Percentiles rank a stretch among this genome's conserved stretches.
These are phyloP conservation scores for Vanessa tameamea DNA, from an alignment of 1,140 invertebrate species.

Conservation along the genomic window DNA sequence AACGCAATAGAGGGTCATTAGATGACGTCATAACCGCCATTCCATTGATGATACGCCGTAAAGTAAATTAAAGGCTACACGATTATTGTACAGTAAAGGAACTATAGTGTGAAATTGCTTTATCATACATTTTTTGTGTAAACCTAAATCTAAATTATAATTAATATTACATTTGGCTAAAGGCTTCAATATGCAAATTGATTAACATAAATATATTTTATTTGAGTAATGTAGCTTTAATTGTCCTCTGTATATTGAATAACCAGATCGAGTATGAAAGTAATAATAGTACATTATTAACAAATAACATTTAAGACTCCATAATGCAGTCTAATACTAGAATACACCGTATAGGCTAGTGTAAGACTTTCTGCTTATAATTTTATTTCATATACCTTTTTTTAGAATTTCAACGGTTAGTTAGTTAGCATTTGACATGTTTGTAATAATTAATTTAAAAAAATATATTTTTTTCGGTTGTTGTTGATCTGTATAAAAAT, in stretches of 20 bases:
- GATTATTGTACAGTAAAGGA: slow-evolving; percentile 10
- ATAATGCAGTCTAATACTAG: background rate
- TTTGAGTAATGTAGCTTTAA: background rate
- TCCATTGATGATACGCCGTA: slow-evolving; percentile 44
- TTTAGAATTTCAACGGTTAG: no score
- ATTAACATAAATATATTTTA: background rate
- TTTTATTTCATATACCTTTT: no score
- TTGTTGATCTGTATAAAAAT: no score
- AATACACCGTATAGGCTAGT: no score
- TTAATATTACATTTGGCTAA: background rate
- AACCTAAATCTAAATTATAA: background rate
- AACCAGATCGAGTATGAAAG: background rate
- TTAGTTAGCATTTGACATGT: no score
- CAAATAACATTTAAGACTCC: background rate
- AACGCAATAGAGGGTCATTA: slow-evolving; percentile 33
- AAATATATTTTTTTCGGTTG: no score
- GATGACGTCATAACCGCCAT: slow-evolving; percentile 47
- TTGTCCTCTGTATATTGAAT: background rate
- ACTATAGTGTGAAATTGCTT: background rate
- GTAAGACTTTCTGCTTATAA: no score
- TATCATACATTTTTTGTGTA: background rate
- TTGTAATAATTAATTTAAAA: no score
- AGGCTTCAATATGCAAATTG: background rate
- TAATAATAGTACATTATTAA: background rate
- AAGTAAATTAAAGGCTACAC: slow-evolving; percentile 39